Evolutionary conservation across 2,113 vertebrate species (phyloP).

Genomic region (Pachyramphus minor): DNA sequence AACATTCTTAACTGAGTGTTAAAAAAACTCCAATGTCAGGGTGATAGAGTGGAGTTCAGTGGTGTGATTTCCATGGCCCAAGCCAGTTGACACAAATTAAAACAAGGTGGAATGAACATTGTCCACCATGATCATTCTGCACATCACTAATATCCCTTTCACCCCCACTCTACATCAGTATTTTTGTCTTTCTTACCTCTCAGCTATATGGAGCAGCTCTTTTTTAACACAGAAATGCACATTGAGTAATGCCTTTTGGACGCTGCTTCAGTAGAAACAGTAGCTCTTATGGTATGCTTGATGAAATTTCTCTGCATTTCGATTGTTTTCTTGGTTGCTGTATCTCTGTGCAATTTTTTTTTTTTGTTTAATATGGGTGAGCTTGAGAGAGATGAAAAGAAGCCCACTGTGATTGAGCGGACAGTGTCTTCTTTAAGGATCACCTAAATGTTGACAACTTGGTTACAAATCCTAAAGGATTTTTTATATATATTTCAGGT

Average conservation of each 20-base stretch:
- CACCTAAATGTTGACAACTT: background rate
- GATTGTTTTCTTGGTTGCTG: background rate
- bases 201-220: background rate
- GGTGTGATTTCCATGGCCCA: background rate
- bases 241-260: background rate
- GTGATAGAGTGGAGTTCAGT: background rate
- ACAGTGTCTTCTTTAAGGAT: background rate
- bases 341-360: background rate
- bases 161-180: fast-evolving
- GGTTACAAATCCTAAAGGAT: background rate
- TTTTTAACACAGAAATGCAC: background rate
- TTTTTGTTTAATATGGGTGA: background rate
- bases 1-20: background rate
- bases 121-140: background rate
- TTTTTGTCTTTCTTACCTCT: background rate
- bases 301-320: background rate
- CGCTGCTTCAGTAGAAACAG: background rate
- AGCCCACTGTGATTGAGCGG: background rate
- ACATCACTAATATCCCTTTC: background rate
- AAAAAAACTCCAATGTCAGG: background rate
- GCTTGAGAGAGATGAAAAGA: background rate
- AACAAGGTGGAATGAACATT: background rate
- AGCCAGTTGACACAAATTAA: background rate
- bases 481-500: slow-evolving; percentile 68
- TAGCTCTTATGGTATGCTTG: background rate